Percentiles rank a stretch among this genome's conserved stretches.
Evolutionary conservation across 1,140 invertebrate genomes (phyloP).

Genomic region (Mycetomoellerius zeteki): DNA sequence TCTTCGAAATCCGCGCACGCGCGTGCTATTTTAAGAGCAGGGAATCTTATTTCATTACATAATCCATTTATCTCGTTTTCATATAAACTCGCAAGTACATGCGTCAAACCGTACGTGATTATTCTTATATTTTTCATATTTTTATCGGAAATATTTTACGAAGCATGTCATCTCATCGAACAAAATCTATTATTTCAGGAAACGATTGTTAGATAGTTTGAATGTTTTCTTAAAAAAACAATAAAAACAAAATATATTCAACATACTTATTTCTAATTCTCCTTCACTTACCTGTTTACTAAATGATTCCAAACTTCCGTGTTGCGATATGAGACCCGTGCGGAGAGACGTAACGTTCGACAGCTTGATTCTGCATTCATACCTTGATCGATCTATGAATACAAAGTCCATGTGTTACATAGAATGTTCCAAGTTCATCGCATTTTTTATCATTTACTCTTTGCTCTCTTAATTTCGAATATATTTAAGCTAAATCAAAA

Average conservation of each 20-base stretch:
- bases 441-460: neutral
- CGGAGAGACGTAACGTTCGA: conserved; percentile 78
- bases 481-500: neutral
- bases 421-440: neutral
- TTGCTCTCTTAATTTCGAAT: neutral
- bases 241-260: neutral
- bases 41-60: conserved; percentile 11
- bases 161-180: neutral
- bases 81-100: neutral
- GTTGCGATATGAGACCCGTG: conserved; percentile 58
- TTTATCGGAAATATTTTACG: conserved; percentile 40
- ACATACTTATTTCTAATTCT: neutral
- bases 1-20: neutral
- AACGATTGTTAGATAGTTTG: neutral
- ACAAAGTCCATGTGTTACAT: conserved; percentile 5
- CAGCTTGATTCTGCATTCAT: conserved; percentile 82
- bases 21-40: conserved; percentile 8
- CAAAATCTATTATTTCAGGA: neutral
- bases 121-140: neutral
- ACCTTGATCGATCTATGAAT: conserved; percentile 80
- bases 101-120: neutral
- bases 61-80: conserved; percentile 14
- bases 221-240: neutral
- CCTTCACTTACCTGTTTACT: conserved; percentile 78
- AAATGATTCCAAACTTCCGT: conserved; percentile 75